These are phyloP conservation scores for Episyrphus balteatus DNA, from an alignment of 1,140 invertebrate genomes.

Conservation along the genomic window DNA sequence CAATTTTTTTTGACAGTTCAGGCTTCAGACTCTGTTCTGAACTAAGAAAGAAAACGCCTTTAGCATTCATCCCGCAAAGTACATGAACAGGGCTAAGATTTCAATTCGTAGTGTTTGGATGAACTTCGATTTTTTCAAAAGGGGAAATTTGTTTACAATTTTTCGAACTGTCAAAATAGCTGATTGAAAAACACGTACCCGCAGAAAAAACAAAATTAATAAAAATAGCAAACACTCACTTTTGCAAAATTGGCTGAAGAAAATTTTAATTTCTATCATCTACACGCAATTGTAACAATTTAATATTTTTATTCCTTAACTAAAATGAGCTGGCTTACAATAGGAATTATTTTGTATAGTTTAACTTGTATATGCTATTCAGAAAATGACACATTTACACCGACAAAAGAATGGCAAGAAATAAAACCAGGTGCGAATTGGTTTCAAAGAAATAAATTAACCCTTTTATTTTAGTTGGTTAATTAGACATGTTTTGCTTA, in stretches of 20 bases:
- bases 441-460: background rate
- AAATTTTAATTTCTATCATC: no score
- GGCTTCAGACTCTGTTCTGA: no score
- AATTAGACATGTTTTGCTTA: conserved; percentile 7
- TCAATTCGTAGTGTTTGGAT: no score
- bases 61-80: no score
- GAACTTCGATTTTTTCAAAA: background rate
- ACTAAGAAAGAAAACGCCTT: no score
- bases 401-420: conserved; percentile 49
- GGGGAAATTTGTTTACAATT: background rate
- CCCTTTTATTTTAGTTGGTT: background rate
- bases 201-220: background rate
- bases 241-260: no score
- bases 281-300: no score
- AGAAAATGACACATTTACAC: conserved; percentile 36
- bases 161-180: background rate
- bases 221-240: no score
- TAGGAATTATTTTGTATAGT: background rate
- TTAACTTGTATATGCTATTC: background rate
- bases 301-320: no score
- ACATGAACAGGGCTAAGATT: no score
- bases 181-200: background rate
- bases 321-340: no score
- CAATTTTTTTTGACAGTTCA: no score
- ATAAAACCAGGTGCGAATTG: conserved; percentile 42